These are phyloP conservation scores for Hydropsyche tenuis DNA, from an alignment of 1,140 invertebrate species.

Conservation along the genomic window DNA sequence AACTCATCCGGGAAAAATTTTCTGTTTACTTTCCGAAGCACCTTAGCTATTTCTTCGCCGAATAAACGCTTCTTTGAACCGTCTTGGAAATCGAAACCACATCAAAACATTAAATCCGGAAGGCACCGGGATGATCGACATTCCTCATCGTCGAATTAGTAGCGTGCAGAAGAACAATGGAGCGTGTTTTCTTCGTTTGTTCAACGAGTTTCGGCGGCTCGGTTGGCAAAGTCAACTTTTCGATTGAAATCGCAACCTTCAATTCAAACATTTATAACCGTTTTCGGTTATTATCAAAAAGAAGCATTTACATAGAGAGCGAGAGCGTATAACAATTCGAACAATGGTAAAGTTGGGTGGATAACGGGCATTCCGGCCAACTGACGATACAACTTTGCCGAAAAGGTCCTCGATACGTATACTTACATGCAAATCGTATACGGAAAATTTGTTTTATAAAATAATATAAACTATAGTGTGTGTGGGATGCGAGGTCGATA, in stretches of 20 bases:
- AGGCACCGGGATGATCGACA: neutral
- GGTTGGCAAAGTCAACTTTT: no score
- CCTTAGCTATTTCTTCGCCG: neutral
- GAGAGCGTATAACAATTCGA: slow-evolving; percentile 19
- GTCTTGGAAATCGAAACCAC: no score
- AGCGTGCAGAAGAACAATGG: no score
- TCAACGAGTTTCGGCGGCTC: no score
- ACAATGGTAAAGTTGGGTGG: slow-evolving; percentile 28
- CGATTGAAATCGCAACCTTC: neutral
- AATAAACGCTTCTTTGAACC: neutral
- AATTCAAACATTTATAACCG: slow-evolving; percentile 1
- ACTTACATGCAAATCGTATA: neutral
- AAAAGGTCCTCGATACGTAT: slow-evolving; percentile 24
- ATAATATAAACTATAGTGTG: no score
- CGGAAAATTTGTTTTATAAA: no score
- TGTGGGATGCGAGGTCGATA: no score
- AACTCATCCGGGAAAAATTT: no score
- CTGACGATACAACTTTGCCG: slow-evolving; percentile 30
- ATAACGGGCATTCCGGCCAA: slow-evolving; percentile 32
- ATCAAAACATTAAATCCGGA: neutral
- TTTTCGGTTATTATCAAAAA: slow-evolving; percentile 26
- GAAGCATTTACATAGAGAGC: neutral
- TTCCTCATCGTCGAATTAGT: neutral
- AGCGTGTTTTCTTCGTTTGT: no score
- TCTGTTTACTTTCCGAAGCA: no score